Percentiles rank a stretch among this genome's conserved stretches.
Evolutionary conservation across 2,888 invertebrate genomes (phyloP).

Genomic region (Agelastica alni): DNA sequence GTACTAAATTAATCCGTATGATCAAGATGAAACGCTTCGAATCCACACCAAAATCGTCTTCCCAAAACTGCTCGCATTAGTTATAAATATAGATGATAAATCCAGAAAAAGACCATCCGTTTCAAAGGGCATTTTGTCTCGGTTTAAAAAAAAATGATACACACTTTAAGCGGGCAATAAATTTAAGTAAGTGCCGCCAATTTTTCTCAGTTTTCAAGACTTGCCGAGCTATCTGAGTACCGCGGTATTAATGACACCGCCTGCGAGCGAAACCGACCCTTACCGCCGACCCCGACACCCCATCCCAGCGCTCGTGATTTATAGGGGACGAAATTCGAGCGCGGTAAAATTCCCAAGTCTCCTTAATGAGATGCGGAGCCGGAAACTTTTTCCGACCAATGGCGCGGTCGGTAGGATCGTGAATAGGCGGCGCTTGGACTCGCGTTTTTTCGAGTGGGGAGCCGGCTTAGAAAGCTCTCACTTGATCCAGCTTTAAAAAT

Average conservation of each 20-base stretch:
- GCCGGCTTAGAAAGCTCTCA: slow-evolving; percentile 51
- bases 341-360: slow-evolving; percentile 56
- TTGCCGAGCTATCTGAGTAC: slow-evolving; percentile 40
- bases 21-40: no score
- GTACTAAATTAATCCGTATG: no score
- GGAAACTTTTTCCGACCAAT: slow-evolving; percentile 57
- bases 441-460: slow-evolving; percentile 52
- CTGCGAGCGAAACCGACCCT: slow-evolving; percentile 44
- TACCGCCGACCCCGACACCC: slow-evolving; percentile 37
- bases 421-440: slow-evolving; percentile 47
- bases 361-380: slow-evolving; percentile 57
- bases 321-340: slow-evolving; percentile 55
- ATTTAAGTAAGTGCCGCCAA: slow-evolving; percentile 43
- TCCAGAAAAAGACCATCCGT: slow-evolving; percentile 34
- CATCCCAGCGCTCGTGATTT: slow-evolving; percentile 49
- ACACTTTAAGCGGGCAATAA: slow-evolving; percentile 50
- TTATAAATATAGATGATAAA: no score
- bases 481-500: slow-evolving; percentile 56
- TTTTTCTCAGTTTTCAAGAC: slow-evolving; percentile 53
- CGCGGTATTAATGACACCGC: slow-evolving; percentile 51
- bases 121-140: no score
- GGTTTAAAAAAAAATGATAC: slow-evolving; percentile 38
- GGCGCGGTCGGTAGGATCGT: slow-evolving; percentile 41
- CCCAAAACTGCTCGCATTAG: no score
- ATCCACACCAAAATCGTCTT: no score